Percentiles rank a stretch among this genome's conserved stretches.
phyloP scores from a whole-genome alignment of 2,113 vertebrate genomes.

The Nyctibius bracteatus region DNA sequence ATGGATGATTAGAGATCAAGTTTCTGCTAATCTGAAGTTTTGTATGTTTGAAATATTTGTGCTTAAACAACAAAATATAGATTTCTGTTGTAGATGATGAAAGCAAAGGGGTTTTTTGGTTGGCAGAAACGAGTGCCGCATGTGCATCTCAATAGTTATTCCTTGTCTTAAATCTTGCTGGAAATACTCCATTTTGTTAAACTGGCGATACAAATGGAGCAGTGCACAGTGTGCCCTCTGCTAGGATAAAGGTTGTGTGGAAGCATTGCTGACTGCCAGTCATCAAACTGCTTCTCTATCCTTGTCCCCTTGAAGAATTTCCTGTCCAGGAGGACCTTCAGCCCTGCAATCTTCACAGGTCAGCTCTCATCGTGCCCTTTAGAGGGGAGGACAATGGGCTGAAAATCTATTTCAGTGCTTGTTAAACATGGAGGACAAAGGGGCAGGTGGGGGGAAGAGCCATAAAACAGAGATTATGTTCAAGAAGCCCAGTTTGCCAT shows the following conservation, averaged over 20 bases:
- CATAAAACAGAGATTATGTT: rapidly evolving
- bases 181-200: neutral
- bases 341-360: neutral
- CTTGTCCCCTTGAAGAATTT: neutral
- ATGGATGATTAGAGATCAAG: neutral
- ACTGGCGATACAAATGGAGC: rapidly evolving
- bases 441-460: neutral
- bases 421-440: neutral
- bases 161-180: neutral
- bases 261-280: neutral
- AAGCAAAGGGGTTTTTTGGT: neutral
- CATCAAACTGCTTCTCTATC: neutral
- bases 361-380: neutral
- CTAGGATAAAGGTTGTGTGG: neutral
- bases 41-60: neutral
- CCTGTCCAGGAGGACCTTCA: neutral
- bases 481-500: rapidly evolving
- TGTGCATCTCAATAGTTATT: neutral
- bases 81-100: neutral
- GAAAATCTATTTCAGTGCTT: neutral
- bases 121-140: neutral
- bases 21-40: neutral
- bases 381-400: neutral
- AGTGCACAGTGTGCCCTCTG: neutral
- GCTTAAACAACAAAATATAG: neutral